Base-by-base conservation (phyloP, 2,888 invertebrate genomes). In the Arrhopalites spinosus region DNA sequence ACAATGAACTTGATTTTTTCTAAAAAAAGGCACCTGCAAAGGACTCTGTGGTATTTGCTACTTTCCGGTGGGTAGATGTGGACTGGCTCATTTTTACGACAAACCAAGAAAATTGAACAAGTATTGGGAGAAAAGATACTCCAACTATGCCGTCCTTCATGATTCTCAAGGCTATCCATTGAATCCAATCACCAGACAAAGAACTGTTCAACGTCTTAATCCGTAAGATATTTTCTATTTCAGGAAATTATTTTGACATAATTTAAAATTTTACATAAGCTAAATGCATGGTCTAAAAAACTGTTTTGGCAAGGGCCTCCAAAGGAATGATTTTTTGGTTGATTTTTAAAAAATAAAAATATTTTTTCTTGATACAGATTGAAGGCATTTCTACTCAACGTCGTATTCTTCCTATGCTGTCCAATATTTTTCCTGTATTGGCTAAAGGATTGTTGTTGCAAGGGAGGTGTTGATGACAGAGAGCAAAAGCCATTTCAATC, bases 341-440 rank as follows among this genome's bases (percentile, higher is more conserved):
- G n/a, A 7, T 56, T 11, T 8, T 11, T 56, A n/a, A 15, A 15
- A 15, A 17, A 56, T n/a, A n/a, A 8, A 53, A 53, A 53, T 20
- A 53, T 36, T 36, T 67, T 29, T 50, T n/a, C n/a, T n/a, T n/a
- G n/a, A n/a, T 70, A 27, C 56, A 71, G 71, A 17, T 1, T 13
- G 7, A 56, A 17, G 1, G 73, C 50, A 23, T 73, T 73, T 20
- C 23, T 45, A 1, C 27, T 73, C 45, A 73, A 64, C 50, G 47
- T 73, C 27, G 17, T 64, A 25, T 73, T 64, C 29, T 73, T 73
- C 50, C 29, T 73, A 25, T 73, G 73, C 30, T 73, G 73, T 17
- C 73, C 73, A 5, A 15, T 73, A 8, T 73, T 73, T 27, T 73
- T 63, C 64, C 15, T 73, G n/a, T 63, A 64, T 50, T 63, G 73